Percentiles rank a stretch among this genome's conserved stretches.
Evolutionary conservation across 92 coral and sea anemone species (phyloP).

Genomic region (Epizoanthus fatuus): DNA sequence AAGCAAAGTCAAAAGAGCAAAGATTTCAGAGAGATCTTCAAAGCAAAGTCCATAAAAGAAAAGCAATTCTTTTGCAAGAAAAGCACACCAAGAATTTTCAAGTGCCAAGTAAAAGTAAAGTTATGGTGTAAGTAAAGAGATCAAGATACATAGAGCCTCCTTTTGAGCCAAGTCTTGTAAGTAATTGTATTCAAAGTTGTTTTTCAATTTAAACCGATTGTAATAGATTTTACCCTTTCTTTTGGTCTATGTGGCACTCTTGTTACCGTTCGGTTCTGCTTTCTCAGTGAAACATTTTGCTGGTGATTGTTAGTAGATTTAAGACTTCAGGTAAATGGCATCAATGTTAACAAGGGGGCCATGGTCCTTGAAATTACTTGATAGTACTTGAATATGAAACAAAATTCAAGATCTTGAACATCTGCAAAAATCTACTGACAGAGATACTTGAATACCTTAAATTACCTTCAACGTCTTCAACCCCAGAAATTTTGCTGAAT

Average conservation of each 20-base stretch:
- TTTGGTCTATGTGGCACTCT: neutral
- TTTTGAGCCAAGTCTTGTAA: conserved; percentile 16
- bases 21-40: conserved; percentile 40
- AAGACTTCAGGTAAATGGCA: too few relatives aligned
- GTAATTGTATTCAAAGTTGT: neutral
- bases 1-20: conserved; percentile 44
- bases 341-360: too few relatives aligned
- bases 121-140: neutral
- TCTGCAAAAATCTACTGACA: too few relatives aligned
- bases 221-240: neutral
- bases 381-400: too few relatives aligned
- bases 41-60: conserved; percentile 27
- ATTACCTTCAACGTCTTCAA: too few relatives aligned
- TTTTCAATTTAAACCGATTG: neutral
- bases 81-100: conserved; percentile 41
- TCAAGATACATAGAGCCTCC: neutral
- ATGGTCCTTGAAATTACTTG: too few relatives aligned
- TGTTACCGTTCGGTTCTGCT: neutral
- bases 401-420: too few relatives aligned
- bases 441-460: too few relatives aligned
- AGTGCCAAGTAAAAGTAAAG: conserved; percentile 51
- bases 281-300: too few relatives aligned
- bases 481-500: too few relatives aligned
- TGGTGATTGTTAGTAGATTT: too few relatives aligned
- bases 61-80: conserved; percentile 24